These are phyloP conservation scores for Synanceia verrucosa DNA, from an alignment of 2,797 vertebrate genomes.

Conservation along the genomic window DNA sequence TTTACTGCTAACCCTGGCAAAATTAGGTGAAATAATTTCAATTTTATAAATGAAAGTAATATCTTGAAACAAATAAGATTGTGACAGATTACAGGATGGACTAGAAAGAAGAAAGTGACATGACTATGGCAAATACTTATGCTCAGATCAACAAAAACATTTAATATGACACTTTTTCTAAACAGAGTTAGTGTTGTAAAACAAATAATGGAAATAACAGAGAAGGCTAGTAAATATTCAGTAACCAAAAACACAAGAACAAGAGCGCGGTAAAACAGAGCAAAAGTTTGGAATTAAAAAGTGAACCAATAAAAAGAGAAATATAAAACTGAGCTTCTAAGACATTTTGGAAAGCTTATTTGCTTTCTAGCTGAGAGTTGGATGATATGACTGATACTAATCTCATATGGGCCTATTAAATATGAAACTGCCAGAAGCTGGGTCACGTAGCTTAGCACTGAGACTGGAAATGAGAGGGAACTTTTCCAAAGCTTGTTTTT, in stretches of 20 bases:
- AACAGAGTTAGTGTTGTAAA: background rate
- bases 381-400: background rate
- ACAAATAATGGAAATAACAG: background rate
- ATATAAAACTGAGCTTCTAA: background rate
- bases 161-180: background rate
- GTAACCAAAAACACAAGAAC: background rate
- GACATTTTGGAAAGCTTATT: background rate
- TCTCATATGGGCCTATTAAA: background rate
- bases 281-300: background rate
- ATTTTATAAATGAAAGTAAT: background rate
- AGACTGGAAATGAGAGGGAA: background rate
- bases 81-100: background rate
- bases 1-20: conserved; percentile 42
- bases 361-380: background rate
- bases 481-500: background rate
- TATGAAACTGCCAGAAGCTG: background rate
- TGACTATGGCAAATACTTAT: background rate
- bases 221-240: background rate
- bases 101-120: background rate
- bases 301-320: background rate
- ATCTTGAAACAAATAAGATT: background rate
- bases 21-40: background rate
- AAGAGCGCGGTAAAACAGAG: background rate
- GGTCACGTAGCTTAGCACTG: background rate
- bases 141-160: background rate